Evolutionary conservation across 2,113 vertebrate species (phyloP).

Genomic region (Carassius auratus): DNA sequence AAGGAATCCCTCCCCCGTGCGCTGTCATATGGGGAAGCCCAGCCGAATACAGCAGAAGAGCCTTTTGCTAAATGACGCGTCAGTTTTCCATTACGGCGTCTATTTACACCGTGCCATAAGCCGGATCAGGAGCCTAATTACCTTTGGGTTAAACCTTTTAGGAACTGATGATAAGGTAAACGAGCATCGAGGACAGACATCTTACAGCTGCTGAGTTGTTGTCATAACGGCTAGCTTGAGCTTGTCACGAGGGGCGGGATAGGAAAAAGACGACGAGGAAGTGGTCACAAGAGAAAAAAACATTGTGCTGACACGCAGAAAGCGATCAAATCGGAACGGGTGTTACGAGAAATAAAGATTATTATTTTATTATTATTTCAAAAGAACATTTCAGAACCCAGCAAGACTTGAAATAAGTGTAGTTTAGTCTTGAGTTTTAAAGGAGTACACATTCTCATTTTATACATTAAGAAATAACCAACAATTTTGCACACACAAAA

Average conservation of each 20-base stretch:
- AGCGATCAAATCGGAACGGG: conserved; percentile 9
- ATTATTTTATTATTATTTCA: too few relatives aligned
- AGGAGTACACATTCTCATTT: too few relatives aligned
- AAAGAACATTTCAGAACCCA: too few relatives aligned
- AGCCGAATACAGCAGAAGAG: conserved; percentile 18
- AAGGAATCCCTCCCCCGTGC: conserved; percentile 51
- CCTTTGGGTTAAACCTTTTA: conserved; percentile 22
- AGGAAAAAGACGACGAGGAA: conserved; percentile 39
- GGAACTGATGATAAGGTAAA: background rate
- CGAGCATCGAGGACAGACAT: background rate
- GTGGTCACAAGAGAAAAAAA: conserved; percentile 34
- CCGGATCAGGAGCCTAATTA: conserved; percentile 22
- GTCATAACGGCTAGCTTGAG: background rate
- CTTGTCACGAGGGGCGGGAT: conserved; percentile 16
- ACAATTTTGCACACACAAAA: background rate
- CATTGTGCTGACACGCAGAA: background rate
- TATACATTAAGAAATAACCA: too few relatives aligned
- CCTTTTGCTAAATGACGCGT: conserved; percentile 38
- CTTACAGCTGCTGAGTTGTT: conserved; percentile 25
- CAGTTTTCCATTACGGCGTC: conserved; percentile 36
- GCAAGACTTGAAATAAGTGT: too few relatives aligned
- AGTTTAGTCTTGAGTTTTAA: too few relatives aligned
- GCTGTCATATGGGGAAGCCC: conserved; percentile 55
- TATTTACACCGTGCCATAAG: background rate
- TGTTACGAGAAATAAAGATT: background rate